Percentiles rank a stretch among this genome's conserved stretches.
Evolutionary conservation across 2,797 vertebrate species (phyloP).

Genomic region (Alectoris magna): DNA sequence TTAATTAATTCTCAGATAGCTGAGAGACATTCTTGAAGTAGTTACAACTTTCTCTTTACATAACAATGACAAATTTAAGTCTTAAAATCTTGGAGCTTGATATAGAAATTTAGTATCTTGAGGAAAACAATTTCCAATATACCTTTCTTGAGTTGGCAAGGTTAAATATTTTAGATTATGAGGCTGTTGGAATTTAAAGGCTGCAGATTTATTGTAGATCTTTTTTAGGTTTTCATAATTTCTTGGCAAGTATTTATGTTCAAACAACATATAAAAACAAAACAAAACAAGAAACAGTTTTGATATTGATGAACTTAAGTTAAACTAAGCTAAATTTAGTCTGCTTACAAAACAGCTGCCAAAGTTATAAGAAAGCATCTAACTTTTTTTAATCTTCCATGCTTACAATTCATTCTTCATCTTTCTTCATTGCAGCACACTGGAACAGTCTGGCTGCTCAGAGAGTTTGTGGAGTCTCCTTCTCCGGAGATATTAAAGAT

Average conservation of each 20-base stretch:
- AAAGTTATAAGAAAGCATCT: not conserved
- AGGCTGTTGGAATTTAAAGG: not conserved
- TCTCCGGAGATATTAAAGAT: not conserved
- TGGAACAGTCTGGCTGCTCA: not conserved
- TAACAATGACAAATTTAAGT: slow-evolving; percentile 26
- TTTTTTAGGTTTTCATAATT: not conserved
- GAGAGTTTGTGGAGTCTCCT: not conserved
- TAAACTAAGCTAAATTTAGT: not conserved
- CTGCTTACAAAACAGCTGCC: not conserved
- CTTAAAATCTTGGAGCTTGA: not conserved
- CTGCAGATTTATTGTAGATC: not conserved
- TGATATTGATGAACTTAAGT: not conserved
- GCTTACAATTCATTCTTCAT: not conserved
- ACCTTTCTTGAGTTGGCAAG: not conserved
- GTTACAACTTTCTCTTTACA: slow-evolving; percentile 43
- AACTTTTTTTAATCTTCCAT: not conserved
- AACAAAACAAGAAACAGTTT: not conserved
- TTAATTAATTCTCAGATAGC: slow-evolving; percentile 27
- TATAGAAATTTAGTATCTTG: not conserved
- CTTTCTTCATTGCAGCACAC: not conserved
- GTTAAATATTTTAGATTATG: not conserved
- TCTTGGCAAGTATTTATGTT: not conserved
- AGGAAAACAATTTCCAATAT: not conserved
- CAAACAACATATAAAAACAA: not conserved
- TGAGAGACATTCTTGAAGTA: slow-evolving; percentile 26